Conservation (phyloP, 2,113 vertebrate species). For the Gallinago media region DNA sequence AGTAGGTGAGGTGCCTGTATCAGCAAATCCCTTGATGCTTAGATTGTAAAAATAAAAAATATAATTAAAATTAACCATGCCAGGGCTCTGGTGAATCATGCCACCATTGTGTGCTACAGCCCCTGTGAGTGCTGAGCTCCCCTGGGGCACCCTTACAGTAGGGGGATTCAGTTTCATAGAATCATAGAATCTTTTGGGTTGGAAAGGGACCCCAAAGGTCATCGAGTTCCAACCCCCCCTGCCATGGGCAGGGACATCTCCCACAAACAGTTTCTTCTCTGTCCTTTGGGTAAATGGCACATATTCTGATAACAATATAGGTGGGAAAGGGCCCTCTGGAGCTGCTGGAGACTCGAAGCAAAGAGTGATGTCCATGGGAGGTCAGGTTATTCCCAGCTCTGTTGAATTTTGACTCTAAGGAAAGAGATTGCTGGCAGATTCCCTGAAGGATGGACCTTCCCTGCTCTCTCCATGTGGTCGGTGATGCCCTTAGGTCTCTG, state of each 20-base stretch:
- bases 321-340: not conserved
- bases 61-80: not conserved
- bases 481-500: not conserved
- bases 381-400: not conserved
- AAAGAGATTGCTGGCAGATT: not conserved
- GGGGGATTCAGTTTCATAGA: not conserved
- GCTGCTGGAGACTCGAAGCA: not conserved
- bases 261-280: not conserved
- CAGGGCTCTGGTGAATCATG: not conserved
- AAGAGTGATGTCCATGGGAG: fast-evolving
- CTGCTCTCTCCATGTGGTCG: fast-evolving
- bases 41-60: not conserved
- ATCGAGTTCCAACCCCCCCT: too few relatives aligned
- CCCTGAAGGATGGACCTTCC: not conserved
- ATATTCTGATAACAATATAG: not conserved
- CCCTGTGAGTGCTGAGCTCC: not conserved
- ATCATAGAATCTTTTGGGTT: too few relatives aligned
- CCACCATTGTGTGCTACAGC: not conserved
- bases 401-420: not conserved
- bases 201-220: too few relatives aligned
- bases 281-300: not conserved
- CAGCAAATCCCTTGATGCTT: not conserved
- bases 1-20: not conserved
- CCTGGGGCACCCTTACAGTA: not conserved
- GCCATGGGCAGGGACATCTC: too few relatives aligned